These are phyloP conservation scores for Scylla paramamosain DNA, from an alignment of 1,140 invertebrate species.

Conservation along the genomic window DNA sequence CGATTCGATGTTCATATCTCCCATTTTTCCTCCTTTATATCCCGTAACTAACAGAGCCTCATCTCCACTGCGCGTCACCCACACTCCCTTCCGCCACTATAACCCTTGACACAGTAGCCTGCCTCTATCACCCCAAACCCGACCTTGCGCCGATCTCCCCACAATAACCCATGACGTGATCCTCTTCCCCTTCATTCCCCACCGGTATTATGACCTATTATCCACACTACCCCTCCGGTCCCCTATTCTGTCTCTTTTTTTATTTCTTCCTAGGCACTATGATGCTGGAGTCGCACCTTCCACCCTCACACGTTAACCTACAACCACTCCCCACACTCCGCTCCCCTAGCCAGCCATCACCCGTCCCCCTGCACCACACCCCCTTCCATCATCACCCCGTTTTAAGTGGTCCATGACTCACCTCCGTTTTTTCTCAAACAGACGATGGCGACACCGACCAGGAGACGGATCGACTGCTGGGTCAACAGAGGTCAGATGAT, in stretches of 20 bases:
- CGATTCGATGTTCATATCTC: background rate
- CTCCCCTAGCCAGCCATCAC: background rate
- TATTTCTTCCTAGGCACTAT: no score
- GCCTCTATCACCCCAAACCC: background rate
- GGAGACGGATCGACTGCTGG: conserved; percentile 80
- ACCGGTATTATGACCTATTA: background rate
- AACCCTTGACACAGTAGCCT: background rate
- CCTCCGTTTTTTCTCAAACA: conserved; percentile 67
- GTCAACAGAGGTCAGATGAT: conserved; percentile 79
- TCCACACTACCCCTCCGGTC: background rate
- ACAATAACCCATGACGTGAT: background rate
- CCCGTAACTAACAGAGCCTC: background rate
- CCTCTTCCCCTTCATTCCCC: background rate
- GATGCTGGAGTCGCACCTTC: background rate
- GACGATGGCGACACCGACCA: conserved; percentile 80
- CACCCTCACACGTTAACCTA: background rate
- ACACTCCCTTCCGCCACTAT: background rate
- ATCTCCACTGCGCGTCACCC: background rate
- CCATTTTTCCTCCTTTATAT: background rate
- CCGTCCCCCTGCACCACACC: background rate
- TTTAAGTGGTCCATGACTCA: background rate
- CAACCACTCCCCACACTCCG: background rate
- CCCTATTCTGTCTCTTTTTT: background rate
- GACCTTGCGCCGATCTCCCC: background rate
- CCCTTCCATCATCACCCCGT: background rate